These are phyloP conservation scores for Escarpia spicata DNA, from an alignment of 2,888 invertebrate species.

Conservation along the genomic window DNA sequence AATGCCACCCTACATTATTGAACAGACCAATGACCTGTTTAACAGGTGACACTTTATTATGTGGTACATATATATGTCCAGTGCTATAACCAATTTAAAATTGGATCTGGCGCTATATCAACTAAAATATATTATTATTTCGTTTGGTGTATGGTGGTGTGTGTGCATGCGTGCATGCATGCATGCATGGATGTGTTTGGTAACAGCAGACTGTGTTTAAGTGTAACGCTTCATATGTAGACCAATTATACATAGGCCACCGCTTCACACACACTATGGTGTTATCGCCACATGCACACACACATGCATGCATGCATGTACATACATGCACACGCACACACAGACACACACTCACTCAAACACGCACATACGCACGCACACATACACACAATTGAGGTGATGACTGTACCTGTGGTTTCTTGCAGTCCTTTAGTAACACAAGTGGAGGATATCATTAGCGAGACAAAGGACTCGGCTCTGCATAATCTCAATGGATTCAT, in stretches of 20 bases:
- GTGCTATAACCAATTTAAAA: no score
- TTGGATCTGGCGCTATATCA: no score
- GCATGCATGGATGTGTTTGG: neutral
- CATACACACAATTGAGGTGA: neutral
- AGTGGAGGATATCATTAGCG: neutral
- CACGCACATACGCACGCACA: neutral
- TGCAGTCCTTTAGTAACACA: neutral
- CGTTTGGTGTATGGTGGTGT: neutral
- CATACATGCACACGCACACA: no score
- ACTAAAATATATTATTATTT: neutral
- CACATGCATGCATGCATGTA: no score
- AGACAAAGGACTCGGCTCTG: neutral
- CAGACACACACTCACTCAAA: no score
- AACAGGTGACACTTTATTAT: neutral
- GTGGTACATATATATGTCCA: neutral
- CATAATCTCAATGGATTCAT: neutral
- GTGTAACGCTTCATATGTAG: no score
- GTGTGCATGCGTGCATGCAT: neutral
- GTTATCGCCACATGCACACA: no score
- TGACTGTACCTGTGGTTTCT: neutral
- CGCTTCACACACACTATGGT: neutral
- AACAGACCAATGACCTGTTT: neutral
- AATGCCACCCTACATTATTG: neutral
- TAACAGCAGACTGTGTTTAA: no score
- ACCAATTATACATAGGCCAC: no score